phyloP scores from a whole-genome alignment of 2,888 invertebrate genomes.

The Noctua comes region DNA sequence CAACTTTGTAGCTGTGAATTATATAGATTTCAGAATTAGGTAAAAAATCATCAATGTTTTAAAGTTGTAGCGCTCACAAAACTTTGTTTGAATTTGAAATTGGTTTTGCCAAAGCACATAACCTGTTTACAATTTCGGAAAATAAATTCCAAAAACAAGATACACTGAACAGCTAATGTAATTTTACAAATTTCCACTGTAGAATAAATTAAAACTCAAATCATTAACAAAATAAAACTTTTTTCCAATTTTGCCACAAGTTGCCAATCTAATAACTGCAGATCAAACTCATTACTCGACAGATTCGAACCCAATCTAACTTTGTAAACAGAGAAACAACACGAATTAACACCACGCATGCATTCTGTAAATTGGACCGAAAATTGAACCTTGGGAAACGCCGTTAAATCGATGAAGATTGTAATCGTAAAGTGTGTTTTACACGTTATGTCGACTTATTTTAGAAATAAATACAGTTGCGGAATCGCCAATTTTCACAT shows the following conservation, averaged over 20 bases:
- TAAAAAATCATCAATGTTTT: not conserved
- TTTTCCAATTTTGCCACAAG: not conserved
- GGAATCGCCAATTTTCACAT: not conserved
- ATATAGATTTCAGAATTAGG: not conserved
- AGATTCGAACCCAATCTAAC: conserved; percentile 43
- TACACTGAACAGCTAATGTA: not conserved
- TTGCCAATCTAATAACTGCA: conserved; percentile 15
- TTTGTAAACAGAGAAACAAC: conserved; percentile 37
- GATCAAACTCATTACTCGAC: conserved; percentile 6
- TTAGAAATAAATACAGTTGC: not conserved
- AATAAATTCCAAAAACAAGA: not conserved
- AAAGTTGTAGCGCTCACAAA: not conserved
- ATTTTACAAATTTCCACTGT: conserved; percentile 10
- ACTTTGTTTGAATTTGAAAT: not conserved
- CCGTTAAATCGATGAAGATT: conserved; percentile 6
- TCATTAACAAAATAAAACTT: not conserved
- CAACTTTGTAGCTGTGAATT: not conserved
- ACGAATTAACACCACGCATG: conserved; percentile 31
- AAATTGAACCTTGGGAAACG: conserved; percentile 22
- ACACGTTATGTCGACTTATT: not conserved
- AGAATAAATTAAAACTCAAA: not conserved
- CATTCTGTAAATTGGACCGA: conserved; percentile 24
- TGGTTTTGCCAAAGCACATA: not conserved
- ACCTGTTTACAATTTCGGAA: not conserved
- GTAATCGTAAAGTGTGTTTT: conserved; percentile 10